phyloP scores from a whole-genome alignment of 2,888 invertebrate genomes.

The Andrena haemorrhoa region DNA sequence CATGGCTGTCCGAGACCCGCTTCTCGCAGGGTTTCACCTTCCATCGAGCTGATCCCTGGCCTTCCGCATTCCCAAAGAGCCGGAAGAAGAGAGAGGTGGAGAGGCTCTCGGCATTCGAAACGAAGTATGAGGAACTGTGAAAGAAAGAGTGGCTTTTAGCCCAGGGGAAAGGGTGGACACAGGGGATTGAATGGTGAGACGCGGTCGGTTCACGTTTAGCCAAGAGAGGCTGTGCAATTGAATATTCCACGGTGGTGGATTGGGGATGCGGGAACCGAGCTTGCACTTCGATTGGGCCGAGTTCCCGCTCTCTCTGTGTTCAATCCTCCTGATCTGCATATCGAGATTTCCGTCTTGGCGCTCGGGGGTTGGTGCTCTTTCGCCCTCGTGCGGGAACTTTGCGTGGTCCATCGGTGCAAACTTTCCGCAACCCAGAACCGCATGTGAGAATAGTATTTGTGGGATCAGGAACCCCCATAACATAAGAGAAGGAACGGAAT shows the following conservation, averaged over 20 bases:
- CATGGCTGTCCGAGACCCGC: constrained; percentile 2
- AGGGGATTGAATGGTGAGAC: constrained; percentile 23
- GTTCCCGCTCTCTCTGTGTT: constrained; percentile 49
- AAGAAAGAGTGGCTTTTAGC: constrained; percentile 60
- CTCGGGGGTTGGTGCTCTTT: constrained; percentile 37
- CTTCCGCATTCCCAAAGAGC: background rate
- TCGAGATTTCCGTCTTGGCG: constrained; percentile 78
- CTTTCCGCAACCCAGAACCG: too few species aligned
- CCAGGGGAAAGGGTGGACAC: constrained; percentile 3
- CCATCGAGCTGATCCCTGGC: background rate
- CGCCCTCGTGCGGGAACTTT: constrained; percentile 8
- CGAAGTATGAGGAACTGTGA: constrained; percentile 46
- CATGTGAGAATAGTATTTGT: too few species aligned
- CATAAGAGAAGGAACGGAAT: too few species aligned
- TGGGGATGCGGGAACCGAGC: constrained; percentile 37
- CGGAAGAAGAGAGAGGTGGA: background rate
- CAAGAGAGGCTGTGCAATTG: constrained; percentile 67
- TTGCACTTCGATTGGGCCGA: constrained; percentile 49
- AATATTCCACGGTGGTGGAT: constrained; percentile 72
- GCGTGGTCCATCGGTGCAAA: background rate
- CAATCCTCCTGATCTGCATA: constrained; percentile 77
- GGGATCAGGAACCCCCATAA: too few species aligned
- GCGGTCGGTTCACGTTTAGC: constrained; percentile 29
- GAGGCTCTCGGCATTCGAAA: constrained; percentile 51
- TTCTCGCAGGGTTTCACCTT: background rate